Conservation (phyloP, 2,113 vertebrate genomes). For the Tragelaphus imberbis region DNA sequence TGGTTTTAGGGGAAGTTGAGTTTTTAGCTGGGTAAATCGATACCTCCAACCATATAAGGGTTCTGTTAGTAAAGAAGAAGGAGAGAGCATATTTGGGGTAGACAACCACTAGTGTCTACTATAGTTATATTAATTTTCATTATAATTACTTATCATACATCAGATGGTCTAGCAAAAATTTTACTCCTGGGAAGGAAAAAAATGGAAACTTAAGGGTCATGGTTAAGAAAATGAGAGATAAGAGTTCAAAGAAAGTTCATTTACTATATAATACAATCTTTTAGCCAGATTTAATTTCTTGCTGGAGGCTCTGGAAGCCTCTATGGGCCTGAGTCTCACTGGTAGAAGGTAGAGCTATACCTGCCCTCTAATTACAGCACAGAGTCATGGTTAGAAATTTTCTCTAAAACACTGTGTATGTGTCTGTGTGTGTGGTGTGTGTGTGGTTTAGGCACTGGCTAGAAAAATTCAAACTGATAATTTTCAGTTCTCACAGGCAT, state of each 20-base stretch:
- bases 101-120: background rate
- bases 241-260: conserved; percentile 25
- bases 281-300: conserved; percentile 5
- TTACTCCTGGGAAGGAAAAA: background rate
- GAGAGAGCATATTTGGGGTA: background rate
- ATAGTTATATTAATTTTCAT: background rate
- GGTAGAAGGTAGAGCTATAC: background rate
- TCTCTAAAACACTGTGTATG: background rate
- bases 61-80: background rate
- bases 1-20: background rate
- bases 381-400: background rate
- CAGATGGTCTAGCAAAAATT: background rate
- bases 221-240: background rate
- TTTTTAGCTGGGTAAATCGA: background rate
- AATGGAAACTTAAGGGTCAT: background rate
- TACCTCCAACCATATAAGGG: background rate
- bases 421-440: background rate
- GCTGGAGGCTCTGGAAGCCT: background rate
- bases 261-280: background rate
- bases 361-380: background rate
- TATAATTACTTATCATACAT: background rate
- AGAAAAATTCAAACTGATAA: conserved; percentile 24
- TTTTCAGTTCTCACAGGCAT: conserved; percentile 28
- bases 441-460: background rate
- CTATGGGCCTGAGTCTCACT: background rate